Base-by-base conservation (phyloP, 2,113 vertebrate genomes). In the Todiramphus saurophagus region DNA sequence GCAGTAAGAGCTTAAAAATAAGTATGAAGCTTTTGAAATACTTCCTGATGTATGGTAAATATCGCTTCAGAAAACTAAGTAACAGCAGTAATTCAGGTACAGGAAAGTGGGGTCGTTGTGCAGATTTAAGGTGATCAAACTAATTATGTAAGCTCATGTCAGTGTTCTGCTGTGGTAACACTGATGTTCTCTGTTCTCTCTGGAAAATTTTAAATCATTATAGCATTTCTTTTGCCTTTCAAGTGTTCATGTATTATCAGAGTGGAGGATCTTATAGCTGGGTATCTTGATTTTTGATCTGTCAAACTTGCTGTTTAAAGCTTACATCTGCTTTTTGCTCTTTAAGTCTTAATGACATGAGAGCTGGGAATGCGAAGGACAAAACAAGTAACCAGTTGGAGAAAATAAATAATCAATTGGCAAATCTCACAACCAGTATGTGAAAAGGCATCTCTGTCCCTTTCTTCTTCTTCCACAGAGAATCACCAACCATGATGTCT, bases 101-200 rank as follows among this genome's bases (percentile, higher is more conserved):
- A 35, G 50, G 43, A 28, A 53, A 82, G 18, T 9, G 23, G 55
- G 19, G 8, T 30, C n/a, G 6, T 12, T 46, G 44, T 56, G 43
- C 11, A 55, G n/a, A 6, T 35, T 92, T 72, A n/a, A 78, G 37
- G 64, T 31, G 20, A 12, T 50, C 10, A 17, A 2, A 31, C 1
- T 8, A 28, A 24, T 3, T 14, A 4, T 1, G 0, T 35, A 25
- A 70, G 18, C 35, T n/a, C 2, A 16, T 7, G n/a, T 30, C 44
- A n/a, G 10, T 15, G 15, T 75, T 79, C 41, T 69, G 24, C n/a
- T 33, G 16, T 23, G 27, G 30, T 46, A 55, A 10, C 11, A 3
- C 46, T 73, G 44, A 43, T 93, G 53, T 35, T 76, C 14, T 58
- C 30, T 11, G 3, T 18, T 35, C 41, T 53, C 41, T 51, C 15